Conservation (phyloP, 35 echinoderm and acorn worm genomes). For the Antedon bifida region DNA sequence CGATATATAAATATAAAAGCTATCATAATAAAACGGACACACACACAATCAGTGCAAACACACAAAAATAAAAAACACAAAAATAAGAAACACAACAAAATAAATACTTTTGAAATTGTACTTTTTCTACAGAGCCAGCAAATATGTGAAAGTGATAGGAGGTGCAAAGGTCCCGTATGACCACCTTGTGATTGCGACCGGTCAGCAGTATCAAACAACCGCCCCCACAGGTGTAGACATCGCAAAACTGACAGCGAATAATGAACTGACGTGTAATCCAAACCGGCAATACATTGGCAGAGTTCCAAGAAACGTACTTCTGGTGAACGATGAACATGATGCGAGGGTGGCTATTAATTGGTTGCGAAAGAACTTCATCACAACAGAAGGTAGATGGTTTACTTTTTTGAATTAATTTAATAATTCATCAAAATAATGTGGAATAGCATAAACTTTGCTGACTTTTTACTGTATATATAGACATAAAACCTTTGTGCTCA, state of each 20-base stretch:
- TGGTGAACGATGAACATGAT: conserved; percentile 71
- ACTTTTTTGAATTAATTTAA: background rate
- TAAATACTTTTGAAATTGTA: too few relatives aligned
- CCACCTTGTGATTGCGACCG: conserved; percentile 71
- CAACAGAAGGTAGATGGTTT: conserved; percentile 49
- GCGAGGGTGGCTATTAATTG: conserved; percentile 37
- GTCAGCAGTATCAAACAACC: conserved; percentile 69
- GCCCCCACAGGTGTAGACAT: conserved; percentile 66
- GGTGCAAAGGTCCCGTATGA: conserved; percentile 80
- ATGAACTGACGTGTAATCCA: conserved; percentile 31
- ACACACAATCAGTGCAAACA: too few relatives aligned
- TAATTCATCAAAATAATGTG: too few relatives aligned
- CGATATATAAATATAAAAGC: too few relatives aligned
- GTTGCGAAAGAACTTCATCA: conserved; percentile 53
- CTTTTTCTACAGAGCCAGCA: conserved; percentile 52
- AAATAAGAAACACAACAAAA: too few relatives aligned
- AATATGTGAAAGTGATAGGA: conserved; percentile 72
- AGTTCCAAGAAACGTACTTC: conserved; percentile 70
- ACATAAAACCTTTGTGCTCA: too few relatives aligned
- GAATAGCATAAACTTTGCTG: too few relatives aligned
- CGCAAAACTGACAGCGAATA: conserved; percentile 26
- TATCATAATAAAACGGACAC: too few relatives aligned
- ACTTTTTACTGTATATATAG: too few relatives aligned
- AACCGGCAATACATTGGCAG: conserved; percentile 28
- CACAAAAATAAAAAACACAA: too few relatives aligned